Conservation (phyloP, 1,140 invertebrate genomes). For the Scaptodrosophila lebanonensis region DNA sequence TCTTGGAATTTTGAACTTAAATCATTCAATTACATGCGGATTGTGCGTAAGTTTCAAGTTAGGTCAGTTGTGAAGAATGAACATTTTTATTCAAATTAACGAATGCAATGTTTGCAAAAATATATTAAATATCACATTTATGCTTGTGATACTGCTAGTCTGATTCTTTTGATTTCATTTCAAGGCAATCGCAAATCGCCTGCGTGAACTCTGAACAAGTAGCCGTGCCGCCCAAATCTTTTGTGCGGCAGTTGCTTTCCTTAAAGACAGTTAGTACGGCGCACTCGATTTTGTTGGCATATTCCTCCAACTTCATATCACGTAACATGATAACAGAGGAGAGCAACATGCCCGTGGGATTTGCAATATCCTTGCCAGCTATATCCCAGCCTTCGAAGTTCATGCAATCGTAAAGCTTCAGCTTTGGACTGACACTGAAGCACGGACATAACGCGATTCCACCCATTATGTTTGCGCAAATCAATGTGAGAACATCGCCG, state of each 20-base stretch:
- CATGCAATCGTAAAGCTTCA: slow-evolving; percentile 28
- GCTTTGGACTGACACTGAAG: slow-evolving; percentile 23
- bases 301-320: slow-evolving; percentile 4
- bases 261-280: slow-evolving; percentile 30
- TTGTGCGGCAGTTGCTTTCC: slow-evolving; percentile 42
- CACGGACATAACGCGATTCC: slow-evolving; percentile 34
- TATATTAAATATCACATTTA: too few relatives aligned
- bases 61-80: too few relatives aligned
- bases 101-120: too few relatives aligned
- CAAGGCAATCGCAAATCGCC: slow-evolving; percentile 30
- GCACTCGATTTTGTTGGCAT: slow-evolving; percentile 21
- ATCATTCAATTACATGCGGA: too few relatives aligned
- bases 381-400: background rate
- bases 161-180: too few relatives aligned
- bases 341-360: slow-evolving; percentile 53
- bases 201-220: slow-evolving; percentile 45
- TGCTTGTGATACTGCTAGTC: too few relatives aligned
- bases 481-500: slow-evolving; percentile 44
- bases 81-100: too few relatives aligned
- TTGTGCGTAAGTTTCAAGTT: too few relatives aligned
- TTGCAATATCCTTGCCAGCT: slow-evolving; percentile 32
- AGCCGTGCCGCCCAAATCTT: slow-evolving; percentile 37
- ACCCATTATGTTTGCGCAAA: slow-evolving; percentile 43
- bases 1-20: too few relatives aligned
- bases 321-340: slow-evolving; percentile 33